Conservation (phyloP, 2,888 invertebrate species). For the Ceramica pisi region DNA sequence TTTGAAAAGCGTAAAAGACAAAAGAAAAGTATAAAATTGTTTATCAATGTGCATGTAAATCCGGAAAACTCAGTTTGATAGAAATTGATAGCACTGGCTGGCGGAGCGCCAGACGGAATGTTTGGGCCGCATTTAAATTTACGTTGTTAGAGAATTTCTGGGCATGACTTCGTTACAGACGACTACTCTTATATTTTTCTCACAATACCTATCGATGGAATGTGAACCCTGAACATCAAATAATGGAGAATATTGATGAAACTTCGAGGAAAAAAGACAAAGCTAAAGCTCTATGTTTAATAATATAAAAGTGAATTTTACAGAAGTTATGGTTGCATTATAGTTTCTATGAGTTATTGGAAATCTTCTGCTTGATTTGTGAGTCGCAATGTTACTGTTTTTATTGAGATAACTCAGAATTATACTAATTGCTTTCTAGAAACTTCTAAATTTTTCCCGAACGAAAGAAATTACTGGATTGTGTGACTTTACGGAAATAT, state of each 20-base stretch:
- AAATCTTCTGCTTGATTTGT: conserved; percentile 21
- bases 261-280: neutral
- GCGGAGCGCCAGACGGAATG: conserved; percentile 81
- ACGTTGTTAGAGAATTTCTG: conserved; percentile 78
- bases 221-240: conserved; percentile 16
- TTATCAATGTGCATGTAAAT: conserved; percentile 73
- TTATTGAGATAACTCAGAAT: neutral
- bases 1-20: conserved; percentile 60
- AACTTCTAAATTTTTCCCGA: neutral
- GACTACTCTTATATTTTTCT: conserved; percentile 55
- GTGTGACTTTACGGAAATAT: neutral
- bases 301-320: conserved; percentile 1
- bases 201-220: conserved; percentile 46
- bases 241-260: conserved; percentile 24
- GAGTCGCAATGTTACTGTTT: conserved; percentile 18
- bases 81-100: conserved; percentile 84
- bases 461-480: neutral
- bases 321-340: conserved; percentile 40
- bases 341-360: conserved; percentile 19
- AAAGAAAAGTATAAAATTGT: conserved; percentile 70
- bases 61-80: conserved; percentile 80
- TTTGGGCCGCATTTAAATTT: conserved; percentile 85
- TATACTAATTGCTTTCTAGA: conserved; percentile 11
- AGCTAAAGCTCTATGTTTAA: neutral
- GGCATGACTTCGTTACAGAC: conserved; percentile 62